Percentiles rank a stretch among this genome's conserved stretches.
phyloP scores from a whole-genome alignment of 2,888 invertebrate genomes.

The Agonopterix subpropinquella region DNA sequence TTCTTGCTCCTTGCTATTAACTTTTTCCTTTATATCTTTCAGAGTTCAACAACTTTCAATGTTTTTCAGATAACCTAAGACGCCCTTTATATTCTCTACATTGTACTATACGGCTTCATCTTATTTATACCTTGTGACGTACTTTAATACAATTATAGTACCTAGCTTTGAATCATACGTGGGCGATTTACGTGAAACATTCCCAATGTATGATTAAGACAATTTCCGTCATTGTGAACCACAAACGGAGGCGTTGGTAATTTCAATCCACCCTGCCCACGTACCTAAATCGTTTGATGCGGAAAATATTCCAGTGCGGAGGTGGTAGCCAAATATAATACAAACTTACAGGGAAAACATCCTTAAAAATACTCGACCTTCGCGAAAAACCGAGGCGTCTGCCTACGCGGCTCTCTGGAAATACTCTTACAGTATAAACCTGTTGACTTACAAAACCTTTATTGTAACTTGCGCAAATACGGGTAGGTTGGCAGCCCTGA shows the following conservation, averaged over 20 bases:
- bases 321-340: slow-evolving; percentile 36
- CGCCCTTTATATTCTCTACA: too few species aligned
- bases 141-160: too few species aligned
- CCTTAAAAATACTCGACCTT: slow-evolving; percentile 34
- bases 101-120: too few species aligned
- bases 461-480: slow-evolving; percentile 1
- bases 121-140: too few species aligned
- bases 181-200: slow-evolving; percentile 32
- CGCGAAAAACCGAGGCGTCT: slow-evolving; percentile 7
- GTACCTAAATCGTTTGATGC: slow-evolving; percentile 18
- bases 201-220: slow-evolving; percentile 22
- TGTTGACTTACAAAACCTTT: too few species aligned
- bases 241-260: slow-evolving; percentile 33
- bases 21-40: slow-evolving; percentile 39
- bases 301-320: slow-evolving; percentile 38
- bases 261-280: slow-evolving; percentile 35
- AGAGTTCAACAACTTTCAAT: slow-evolving; percentile 41
- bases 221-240: slow-evolving; percentile 25
- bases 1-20: slow-evolving; percentile 30
- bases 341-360: slow-evolving; percentile 22
- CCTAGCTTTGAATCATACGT: slow-evolving; percentile 13
- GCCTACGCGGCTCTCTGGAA: slow-evolving; percentile 12
- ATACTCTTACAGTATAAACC: slow-evolving; percentile 11
- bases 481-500: slow-evolving; percentile 21
- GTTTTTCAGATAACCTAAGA: slow-evolving; percentile 20